phyloP scores from a whole-genome alignment of 2,888 invertebrate genomes.

The Cheilosia grossa region DNA sequence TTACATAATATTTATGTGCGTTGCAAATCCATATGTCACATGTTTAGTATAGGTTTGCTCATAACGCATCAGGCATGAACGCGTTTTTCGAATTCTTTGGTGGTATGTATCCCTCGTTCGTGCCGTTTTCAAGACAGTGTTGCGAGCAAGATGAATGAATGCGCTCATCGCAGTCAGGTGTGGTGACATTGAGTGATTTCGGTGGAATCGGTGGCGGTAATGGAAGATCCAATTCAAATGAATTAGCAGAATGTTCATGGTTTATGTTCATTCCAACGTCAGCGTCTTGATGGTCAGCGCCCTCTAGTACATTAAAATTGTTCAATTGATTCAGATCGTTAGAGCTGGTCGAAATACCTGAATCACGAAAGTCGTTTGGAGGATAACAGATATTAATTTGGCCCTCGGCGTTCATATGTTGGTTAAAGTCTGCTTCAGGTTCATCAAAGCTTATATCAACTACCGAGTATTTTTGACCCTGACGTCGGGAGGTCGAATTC shows the following conservation, averaged over 20 bases:
- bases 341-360: constrained; percentile 83
- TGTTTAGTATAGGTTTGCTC: constrained; percentile 36
- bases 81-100: constrained; percentile 78
- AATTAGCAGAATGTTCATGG: constrained; percentile 79
- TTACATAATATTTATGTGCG: constrained; percentile 27
- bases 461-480: constrained; percentile 83
- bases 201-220: constrained; percentile 82
- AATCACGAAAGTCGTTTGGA: constrained; percentile 82
- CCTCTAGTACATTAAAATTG: constrained; percentile 79
- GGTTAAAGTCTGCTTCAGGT: constrained; percentile 80
- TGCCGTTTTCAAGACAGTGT: constrained; percentile 76
- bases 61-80: constrained; percentile 52
- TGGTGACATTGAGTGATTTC: constrained; percentile 79
- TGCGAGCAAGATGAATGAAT: constrained; percentile 76
- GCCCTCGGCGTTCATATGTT: constrained; percentile 77
- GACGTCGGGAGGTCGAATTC: constrained; percentile 52
- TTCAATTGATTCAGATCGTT: constrained; percentile 81
- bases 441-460: constrained; percentile 84
- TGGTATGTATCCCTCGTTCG: constrained; percentile 79
- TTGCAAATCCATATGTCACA: constrained; percentile 38
- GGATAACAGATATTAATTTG: constrained; percentile 79
- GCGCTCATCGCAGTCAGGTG: constrained; percentile 62
- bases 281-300: constrained; percentile 79
- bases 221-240: constrained; percentile 81
- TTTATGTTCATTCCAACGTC: constrained; percentile 78